Base-by-base conservation (phyloP, 2,888 invertebrate species). In the Eudasyphora cyanicolor region DNA sequence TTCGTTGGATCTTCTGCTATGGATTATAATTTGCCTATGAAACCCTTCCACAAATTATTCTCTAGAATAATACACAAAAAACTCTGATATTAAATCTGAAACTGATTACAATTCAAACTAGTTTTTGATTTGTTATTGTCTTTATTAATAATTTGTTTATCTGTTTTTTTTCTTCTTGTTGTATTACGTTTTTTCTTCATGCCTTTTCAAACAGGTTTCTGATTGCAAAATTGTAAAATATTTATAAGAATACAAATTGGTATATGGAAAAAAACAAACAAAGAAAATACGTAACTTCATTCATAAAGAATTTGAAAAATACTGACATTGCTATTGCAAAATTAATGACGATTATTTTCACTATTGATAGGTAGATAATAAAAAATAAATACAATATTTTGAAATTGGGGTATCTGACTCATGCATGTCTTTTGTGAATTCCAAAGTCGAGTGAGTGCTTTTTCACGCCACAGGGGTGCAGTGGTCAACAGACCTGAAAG, bases 291-390 rank as follows among this genome's bases (percentile, higher is more conserved):
- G 21, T n/a, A n/a, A 57, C 5, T 73, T 73, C 73, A 71, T 71
- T 71, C 71, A 71, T 71, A 71, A 57, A 54, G 71, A n/a, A 49
- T 67, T 45, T 45, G n/a, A n/a, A n/a, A n/a, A n/a, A n/a, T n/a
- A n/a, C 14, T 14, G 3, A 29, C 14, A 60, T 14, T 10, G 0
- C 57, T 14, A 45, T 49, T 69, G 21, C 8, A 17, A 29, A 67
- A 49, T 49, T 32, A n/a, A 32, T 29, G 60, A 29, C 60, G 60
- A 27, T 57, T 57, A n/a, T 57, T 38, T 38, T 45, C 12, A 57
- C 57, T 14, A 24, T 10, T 12, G 21, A 24, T 21, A n/a, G n/a
- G 14, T 38, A 17, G 42, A 67, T 42, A 67, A 64, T 12, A 64
- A 64, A 17, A 21, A 14, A 64, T 1, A 2, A 38, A 62, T 21